Evolutionary conservation across 2,888 invertebrate genomes (phyloP), one percentile per base, ranked within the genome.

Genomic region (Watsonalla cultraria): DNA sequence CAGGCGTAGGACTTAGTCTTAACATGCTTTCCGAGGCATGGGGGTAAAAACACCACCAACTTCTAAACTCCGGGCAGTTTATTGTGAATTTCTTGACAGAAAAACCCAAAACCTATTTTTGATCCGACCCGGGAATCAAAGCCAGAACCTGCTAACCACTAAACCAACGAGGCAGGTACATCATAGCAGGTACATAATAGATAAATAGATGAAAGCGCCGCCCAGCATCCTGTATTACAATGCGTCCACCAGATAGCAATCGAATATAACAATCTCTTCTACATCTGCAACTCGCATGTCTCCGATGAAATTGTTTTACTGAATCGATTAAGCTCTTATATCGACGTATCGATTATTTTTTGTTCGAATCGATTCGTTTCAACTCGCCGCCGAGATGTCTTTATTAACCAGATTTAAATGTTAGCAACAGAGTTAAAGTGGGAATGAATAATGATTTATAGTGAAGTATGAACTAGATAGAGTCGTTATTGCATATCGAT

Each of bases 231-330:
- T 37, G 34, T 37, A 49, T 5, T 13, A 39, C 7, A 14, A 37
- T 37, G 15, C 14, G 54, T 63, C 60, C 61, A 60, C 11, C 61
- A 48, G 42, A 49, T 57, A 53, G 52, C 51, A 62, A 58, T 60
- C 65, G 63, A 68, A 72, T 73, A 72, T 75, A 75, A 76, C 74
- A 84, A 78, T 65, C 76, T 78, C 76, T 84, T 85, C 75, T 83
- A 75, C 84, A 84, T 82, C 62, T 67, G 68, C 74, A 65, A 74
- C 72, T 71, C 68, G 78, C 77, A 73, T 77, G 78, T 80, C 71
- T 72, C 76, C 74, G 80, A 83, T 82, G 81, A 86, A 87, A 87
- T 86, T 84, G 87, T 86, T 86, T 85, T 78, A 74, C 83, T 74
- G 82, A 84, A 86, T 87, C 87, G 86, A 88, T 88, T 88, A 88